Percentiles rank a stretch among this genome's conserved stretches.
These are phyloP conservation scores for Erpobdella octoculata DNA, from an alignment of 2,888 invertebrate genomes.

Conservation along the genomic window DNA sequence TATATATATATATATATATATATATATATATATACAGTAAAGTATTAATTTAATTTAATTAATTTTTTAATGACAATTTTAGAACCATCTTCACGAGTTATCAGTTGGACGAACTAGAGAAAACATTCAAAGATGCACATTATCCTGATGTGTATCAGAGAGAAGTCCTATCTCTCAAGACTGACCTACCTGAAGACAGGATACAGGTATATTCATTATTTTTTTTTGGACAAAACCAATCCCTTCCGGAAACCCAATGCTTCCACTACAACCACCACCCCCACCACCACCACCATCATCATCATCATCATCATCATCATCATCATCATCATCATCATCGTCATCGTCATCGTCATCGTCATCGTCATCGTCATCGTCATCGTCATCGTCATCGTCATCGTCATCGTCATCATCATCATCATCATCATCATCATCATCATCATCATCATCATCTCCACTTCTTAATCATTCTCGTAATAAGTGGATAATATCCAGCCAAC, in stretches of 20 bases:
- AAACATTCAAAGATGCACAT: constrained; percentile 97
- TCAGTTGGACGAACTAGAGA: constrained; percentile 96
- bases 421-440: constrained; percentile 17
- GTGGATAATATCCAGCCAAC: neutral
- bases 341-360: constrained; percentile 26
- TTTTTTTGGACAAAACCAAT: neutral
- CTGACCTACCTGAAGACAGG: constrained; percentile 52
- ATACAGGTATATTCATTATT: constrained; percentile 53
- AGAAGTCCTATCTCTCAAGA: constrained; percentile 52
- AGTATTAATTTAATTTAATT: neutral
- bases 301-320: too few relatives aligned
- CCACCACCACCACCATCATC: too few relatives aligned
- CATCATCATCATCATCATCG: neutral
- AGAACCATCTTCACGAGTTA: constrained; percentile 98
- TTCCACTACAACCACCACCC: too few relatives aligned
- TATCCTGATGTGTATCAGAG: constrained; percentile 98
- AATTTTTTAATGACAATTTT: constrained; percentile 1
- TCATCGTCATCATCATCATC: constrained; percentile 25
- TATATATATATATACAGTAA: neutral
- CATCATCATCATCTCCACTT: neutral
- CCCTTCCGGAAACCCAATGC: too few relatives aligned
- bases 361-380: constrained; percentile 27
- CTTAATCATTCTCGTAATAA: neutral
- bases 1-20: neutral
- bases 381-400: constrained; percentile 22